A percentile compares a stretch with the other conserved stretches of the same genome.
These are phyloP conservation scores for Eumaeus atala DNA, from an alignment of 1,140 invertebrate genomes.

Conservation along the genomic window DNA sequence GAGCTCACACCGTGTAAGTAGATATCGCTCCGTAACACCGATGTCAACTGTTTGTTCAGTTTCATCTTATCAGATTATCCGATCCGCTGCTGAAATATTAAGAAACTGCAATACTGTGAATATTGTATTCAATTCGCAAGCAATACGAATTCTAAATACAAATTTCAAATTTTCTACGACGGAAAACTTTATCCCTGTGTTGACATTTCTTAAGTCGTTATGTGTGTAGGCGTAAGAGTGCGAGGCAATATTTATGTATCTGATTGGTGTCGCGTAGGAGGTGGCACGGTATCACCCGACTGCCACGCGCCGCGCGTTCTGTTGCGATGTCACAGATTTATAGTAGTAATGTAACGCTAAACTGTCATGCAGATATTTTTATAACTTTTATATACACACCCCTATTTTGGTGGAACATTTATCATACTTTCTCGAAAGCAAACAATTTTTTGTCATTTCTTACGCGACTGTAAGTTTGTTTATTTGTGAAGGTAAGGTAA, in stretches of 20 bases:
- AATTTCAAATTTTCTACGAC: too few species aligned
- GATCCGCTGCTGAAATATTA: too few species aligned
- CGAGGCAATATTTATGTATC: slow-evolving; percentile 37
- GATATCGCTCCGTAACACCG: too few species aligned
- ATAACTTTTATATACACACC: slow-evolving; percentile 28
- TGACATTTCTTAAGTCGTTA: slow-evolving; percentile 24
- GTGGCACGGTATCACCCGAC: slow-evolving; percentile 31
- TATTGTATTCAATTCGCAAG: too few species aligned
- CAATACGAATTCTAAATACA: too few species aligned
- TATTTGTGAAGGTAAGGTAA: too few species aligned
- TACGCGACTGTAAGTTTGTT: too few species aligned
- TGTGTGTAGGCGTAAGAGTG: slow-evolving; percentile 30
- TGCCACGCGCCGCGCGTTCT: slow-evolving; percentile 32
- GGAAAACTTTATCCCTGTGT: slow-evolving; percentile 1
- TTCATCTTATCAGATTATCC: too few species aligned
- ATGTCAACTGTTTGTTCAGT: too few species aligned
- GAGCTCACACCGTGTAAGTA: too few species aligned
- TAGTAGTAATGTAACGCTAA: slow-evolving; percentile 43
- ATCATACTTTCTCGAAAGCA: not conserved
- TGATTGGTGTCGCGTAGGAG: slow-evolving; percentile 44
- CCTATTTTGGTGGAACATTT: slow-evolving; percentile 17
- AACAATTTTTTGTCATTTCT: too few species aligned
- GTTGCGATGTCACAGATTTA: slow-evolving; percentile 41
- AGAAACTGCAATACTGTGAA: too few species aligned
- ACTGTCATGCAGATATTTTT: slow-evolving; percentile 44